These are phyloP conservation scores for Neoitamus cyanurus DNA, from an alignment of 2,888 invertebrate genomes.

Conservation along the genomic window DNA sequence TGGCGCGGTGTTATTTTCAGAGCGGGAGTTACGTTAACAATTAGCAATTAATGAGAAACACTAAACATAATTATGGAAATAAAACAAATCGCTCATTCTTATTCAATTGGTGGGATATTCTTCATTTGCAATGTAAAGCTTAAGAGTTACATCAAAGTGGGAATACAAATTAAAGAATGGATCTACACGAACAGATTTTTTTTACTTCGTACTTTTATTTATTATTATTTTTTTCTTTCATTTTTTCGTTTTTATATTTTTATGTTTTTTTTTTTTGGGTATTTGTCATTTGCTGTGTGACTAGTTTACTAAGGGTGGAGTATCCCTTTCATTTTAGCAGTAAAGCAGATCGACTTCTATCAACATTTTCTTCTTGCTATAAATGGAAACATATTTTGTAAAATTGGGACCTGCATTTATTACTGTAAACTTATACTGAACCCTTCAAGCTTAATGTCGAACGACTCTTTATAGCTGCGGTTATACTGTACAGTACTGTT, in stretches of 20 bases:
- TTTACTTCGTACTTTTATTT: background rate
- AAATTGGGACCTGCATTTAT: background rate
- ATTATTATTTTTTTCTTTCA: background rate
- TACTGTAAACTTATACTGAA: background rate
- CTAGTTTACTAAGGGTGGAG: background rate
- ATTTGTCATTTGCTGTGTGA: conserved; percentile 8
- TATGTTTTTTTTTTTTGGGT: background rate
- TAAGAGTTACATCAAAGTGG: background rate
- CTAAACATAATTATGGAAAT: conserved; percentile 16
- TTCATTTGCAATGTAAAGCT: conserved; percentile 24
- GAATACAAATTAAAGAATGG: conserved; percentile 9
- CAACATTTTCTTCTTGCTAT: too few species aligned
- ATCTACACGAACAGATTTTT: conserved; percentile 6
- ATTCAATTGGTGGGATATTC: conserved; percentile 48
- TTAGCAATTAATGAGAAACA: conserved; percentile 12
- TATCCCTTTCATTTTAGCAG: background rate
- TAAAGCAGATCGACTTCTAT: too few species aligned
- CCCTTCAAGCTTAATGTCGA: background rate
- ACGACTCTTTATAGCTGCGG: background rate
- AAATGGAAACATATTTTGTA: too few species aligned
- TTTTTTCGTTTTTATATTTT: background rate
- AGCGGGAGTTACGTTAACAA: background rate
- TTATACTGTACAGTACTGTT: background rate
- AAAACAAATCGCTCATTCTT: conserved; percentile 27
- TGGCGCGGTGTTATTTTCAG: background rate